Percentiles rank a stretch among this genome's conserved stretches.
Conservation (phyloP, 2,113 vertebrate genomes). For the Jacana jacana region DNA sequence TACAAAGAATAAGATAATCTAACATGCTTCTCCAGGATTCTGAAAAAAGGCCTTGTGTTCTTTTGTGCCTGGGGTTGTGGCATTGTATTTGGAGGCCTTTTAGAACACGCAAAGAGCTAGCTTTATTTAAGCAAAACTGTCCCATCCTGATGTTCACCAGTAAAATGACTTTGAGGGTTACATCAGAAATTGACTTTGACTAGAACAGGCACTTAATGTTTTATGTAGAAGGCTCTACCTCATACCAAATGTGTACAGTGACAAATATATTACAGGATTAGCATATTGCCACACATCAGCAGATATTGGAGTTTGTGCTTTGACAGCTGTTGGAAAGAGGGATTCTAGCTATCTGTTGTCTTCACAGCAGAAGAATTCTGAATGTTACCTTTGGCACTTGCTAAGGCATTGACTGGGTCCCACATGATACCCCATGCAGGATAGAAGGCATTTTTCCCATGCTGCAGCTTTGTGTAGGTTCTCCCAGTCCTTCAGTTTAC, state of each 20-base stretch:
- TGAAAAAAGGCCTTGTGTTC: background rate
- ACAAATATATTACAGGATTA: background rate
- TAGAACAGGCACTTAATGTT: background rate
- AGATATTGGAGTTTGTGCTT: background rate
- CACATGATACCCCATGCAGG: background rate
- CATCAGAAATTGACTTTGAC: background rate
- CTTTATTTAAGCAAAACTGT: background rate
- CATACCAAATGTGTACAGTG: background rate
- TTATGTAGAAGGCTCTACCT: background rate
- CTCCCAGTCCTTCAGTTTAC: background rate
- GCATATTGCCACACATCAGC: background rate
- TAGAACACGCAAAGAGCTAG: background rate
- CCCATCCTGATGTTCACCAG: background rate
- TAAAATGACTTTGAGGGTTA: background rate
- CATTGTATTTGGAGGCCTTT: background rate
- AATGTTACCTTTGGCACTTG: background rate
- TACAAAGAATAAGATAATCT: background rate
- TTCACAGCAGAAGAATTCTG: background rate
- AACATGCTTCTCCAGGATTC: background rate
- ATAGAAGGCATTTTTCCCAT: background rate
- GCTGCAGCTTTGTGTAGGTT: background rate
- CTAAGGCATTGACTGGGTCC: background rate
- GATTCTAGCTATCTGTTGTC: background rate
- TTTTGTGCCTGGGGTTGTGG: background rate
- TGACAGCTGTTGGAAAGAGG: background rate